Percentiles rank a stretch among this genome's conserved stretches.
Evolutionary conservation across 2,113 vertebrate genomes (phyloP).

Genomic region (Tachycineta bicolor): DNA sequence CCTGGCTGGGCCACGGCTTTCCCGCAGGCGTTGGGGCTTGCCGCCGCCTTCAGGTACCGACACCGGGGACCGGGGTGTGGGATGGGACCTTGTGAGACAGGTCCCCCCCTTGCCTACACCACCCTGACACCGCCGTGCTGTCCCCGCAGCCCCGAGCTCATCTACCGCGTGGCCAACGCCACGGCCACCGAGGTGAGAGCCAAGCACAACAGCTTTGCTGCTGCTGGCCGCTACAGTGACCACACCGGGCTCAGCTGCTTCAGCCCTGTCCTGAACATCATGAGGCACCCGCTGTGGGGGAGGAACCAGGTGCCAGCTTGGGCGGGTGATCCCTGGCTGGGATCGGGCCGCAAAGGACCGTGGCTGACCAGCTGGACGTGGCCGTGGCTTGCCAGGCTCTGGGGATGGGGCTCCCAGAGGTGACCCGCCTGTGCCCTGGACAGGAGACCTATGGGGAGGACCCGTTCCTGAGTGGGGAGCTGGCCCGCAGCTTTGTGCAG

Average conservation of each 20-base stretch:
- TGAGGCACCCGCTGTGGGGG: constrained; percentile 72
- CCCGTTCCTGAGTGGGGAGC: constrained; percentile 56
- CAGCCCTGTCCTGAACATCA: constrained; percentile 72
- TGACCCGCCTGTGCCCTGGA: rapidly evolving
- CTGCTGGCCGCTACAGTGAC: constrained; percentile 46
- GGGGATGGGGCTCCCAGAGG: not conserved
- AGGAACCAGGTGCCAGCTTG: constrained; percentile 59
- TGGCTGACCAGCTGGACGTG: rapidly evolving
- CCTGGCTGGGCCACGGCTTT: constrained; percentile 59
- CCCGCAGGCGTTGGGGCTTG: constrained; percentile 6
- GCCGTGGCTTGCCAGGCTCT: not conserved
- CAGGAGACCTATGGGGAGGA: constrained; percentile 75
- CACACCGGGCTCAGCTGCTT: constrained; percentile 74
- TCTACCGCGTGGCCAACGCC: constrained; percentile 16
- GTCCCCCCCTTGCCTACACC: rapidly evolving
- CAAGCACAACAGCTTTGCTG: constrained; percentile 53
- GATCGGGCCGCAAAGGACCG: rapidly evolving
- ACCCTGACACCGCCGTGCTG: rapidly evolving
- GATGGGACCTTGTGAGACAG: not conserved
- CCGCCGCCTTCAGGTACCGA: constrained; percentile 43
- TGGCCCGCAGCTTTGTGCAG: constrained; percentile 63
- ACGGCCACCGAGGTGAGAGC: constrained; percentile 48
- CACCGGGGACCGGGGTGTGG: not conserved
- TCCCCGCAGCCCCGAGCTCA: constrained; percentile 13
- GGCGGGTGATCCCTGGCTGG: not conserved